Evolutionary conservation across 2,113 vertebrate species (phyloP).

Genomic region (Lophius piscatorius): DNA sequence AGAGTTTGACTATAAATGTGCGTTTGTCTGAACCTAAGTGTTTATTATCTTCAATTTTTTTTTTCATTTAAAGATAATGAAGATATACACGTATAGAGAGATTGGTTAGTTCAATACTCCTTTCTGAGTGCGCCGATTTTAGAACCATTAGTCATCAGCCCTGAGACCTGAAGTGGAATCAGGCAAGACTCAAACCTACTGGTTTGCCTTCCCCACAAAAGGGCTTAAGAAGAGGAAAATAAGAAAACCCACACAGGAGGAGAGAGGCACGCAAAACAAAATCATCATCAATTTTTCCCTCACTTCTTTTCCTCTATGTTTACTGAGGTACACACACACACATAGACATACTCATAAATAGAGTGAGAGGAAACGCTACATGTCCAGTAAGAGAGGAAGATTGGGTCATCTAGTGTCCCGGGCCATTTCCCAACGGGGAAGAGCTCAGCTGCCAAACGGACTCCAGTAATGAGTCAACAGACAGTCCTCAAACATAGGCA

Average conservation of each 20-base stretch:
- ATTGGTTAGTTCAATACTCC: conserved; percentile 13
- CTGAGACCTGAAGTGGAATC: conserved; percentile 23
- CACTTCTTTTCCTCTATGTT: conserved; percentile 4
- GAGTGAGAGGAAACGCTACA: conserved; percentile 19
- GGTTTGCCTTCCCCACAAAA: conserved; percentile 14
- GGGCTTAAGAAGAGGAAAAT: conserved; percentile 20
- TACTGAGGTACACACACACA: conserved; percentile 3
- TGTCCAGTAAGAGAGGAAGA: conserved; percentile 47
- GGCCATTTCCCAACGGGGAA: conserved; percentile 49
- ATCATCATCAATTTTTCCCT: conserved; percentile 19
- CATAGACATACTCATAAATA: conserved; percentile 7
- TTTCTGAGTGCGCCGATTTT: conserved; percentile 31
- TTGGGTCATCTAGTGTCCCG: conserved; percentile 60
- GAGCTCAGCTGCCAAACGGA: conserved; percentile 49
- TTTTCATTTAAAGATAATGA: conserved; percentile 3
- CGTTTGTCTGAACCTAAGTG: conserved; percentile 23
- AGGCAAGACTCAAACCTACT: conserved; percentile 29
- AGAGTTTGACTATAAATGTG: conserved; percentile 19
- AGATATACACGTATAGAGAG: conserved; percentile 3
- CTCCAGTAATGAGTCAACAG: conserved; percentile 53
- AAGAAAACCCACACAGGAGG: conserved; percentile 4
- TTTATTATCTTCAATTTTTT: conserved; percentile 16
- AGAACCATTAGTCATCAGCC: conserved; percentile 45
- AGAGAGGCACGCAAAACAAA: conserved; percentile 29
- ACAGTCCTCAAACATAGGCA: conserved; percentile 43